A percentile compares a stretch with the other conserved stretches of the same genome.
Evolutionary conservation across 2,797 vertebrate species (phyloP).

Genomic region (Phalanger gymnotis): DNA sequence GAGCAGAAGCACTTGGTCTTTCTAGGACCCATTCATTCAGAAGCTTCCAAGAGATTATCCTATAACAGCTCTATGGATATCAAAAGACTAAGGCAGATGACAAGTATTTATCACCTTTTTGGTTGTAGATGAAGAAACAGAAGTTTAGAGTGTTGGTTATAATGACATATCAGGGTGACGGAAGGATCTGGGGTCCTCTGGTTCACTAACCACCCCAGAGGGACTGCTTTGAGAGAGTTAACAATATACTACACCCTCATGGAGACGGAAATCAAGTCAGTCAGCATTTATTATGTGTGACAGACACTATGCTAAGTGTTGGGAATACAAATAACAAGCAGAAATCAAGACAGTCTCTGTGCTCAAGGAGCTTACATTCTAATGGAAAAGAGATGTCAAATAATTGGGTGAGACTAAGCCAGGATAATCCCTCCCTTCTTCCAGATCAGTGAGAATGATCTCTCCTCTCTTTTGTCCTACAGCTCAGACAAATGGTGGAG

Average conservation of each 20-base stretch:
- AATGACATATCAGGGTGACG: background rate
- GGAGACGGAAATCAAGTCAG: background rate
- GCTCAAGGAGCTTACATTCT: background rate
- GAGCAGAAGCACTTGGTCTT: background rate
- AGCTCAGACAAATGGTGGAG: conserved; percentile 88
- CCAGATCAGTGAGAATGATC: accelerated
- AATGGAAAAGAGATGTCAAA: background rate
- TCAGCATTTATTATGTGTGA: background rate
- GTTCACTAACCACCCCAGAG: background rate
- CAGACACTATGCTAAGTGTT: background rate
- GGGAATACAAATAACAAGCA: background rate
- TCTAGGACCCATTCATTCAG: background rate
- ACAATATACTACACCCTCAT: background rate
- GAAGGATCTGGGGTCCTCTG: background rate
- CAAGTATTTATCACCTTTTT: background rate
- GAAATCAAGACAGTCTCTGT: background rate
- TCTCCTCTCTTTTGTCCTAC: conserved; percentile 53
- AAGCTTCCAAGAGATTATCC: background rate
- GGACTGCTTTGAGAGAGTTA: background rate
- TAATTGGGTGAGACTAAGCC: accelerated
- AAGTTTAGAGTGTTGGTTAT: background rate
- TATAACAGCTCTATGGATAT: background rate
- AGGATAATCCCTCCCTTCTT: background rate
- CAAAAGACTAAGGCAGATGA: background rate
- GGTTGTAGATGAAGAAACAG: background rate